Conservation (phyloP, 2,797 vertebrate genomes). For the Eupleurogrammus muticus region DNA sequence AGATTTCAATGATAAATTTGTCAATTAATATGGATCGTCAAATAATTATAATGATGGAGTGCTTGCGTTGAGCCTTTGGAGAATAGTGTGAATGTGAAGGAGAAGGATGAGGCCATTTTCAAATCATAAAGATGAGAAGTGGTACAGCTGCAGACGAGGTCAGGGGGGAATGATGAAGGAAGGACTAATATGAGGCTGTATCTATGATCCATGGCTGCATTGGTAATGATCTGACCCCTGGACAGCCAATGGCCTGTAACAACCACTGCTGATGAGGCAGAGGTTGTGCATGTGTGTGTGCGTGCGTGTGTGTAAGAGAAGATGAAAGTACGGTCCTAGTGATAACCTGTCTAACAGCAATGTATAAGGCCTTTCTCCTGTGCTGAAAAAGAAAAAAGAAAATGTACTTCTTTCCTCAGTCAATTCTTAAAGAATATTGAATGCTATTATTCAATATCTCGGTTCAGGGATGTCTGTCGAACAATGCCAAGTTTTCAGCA, state of each 20-base stretch:
- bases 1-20: slow-evolving; percentile 64
- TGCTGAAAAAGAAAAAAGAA: slow-evolving; percentile 10
- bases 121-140: slow-evolving; percentile 69
- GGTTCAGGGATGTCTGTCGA: neutral
- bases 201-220: slow-evolving; percentile 71
- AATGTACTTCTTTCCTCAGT: neutral
- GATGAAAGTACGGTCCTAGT: neutral
- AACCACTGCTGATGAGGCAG: slow-evolving; percentile 59
- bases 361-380: neutral
- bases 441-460: slow-evolving; percentile 9
- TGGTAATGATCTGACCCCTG: slow-evolving; percentile 73
- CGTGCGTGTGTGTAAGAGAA: slow-evolving; percentile 9
- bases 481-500: neutral
- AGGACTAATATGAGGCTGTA: slow-evolving; percentile 66
- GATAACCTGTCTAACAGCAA: slow-evolving; percentile 11
- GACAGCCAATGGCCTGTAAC: slow-evolving; percentile 48
- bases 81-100: slow-evolving; percentile 46
- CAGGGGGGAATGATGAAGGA: slow-evolving; percentile 70
- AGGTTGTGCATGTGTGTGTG: slow-evolving; percentile 8
- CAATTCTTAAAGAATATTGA: slow-evolving; percentile 3
- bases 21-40: slow-evolving; percentile 69
- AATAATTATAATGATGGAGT: slow-evolving; percentile 77
- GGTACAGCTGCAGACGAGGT: slow-evolving; percentile 66
- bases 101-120: slow-evolving; percentile 59
- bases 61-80: slow-evolving; percentile 33